phyloP scores from a whole-genome alignment of 2,113 vertebrate genomes.

The Gyps fulvus region DNA sequence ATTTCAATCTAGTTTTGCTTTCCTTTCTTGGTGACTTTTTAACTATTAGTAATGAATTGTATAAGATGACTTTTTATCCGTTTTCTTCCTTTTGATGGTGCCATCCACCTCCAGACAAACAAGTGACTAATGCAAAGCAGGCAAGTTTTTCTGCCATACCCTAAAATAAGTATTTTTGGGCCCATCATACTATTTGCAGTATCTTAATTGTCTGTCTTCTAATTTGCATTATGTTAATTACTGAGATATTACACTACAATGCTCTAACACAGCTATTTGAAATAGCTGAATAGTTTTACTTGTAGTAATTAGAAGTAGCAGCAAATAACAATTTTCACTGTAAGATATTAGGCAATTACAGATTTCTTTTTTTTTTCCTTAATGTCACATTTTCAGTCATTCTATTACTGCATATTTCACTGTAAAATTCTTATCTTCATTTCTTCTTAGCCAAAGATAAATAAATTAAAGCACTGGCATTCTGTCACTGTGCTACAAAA shows the following conservation, averaged over 20 bases:
- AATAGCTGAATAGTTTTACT: conserved; percentile 23
- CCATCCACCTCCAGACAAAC: neutral
- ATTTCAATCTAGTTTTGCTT: neutral
- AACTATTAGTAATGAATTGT: neutral
- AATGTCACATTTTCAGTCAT: neutral
- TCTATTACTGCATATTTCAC: neutral
- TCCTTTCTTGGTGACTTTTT: neutral
- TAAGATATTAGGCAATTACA: neutral
- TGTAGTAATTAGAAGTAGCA: conserved; percentile 12
- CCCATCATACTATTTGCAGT: neutral
- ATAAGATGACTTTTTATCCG: neutral
- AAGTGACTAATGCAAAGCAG: neutral
- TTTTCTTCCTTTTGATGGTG: neutral
- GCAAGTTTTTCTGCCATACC: neutral
- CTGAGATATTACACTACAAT: neutral
- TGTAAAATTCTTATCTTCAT: neutral
- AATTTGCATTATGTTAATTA: conserved; percentile 23
- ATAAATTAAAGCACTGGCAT: neutral
- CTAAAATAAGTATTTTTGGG: neutral
- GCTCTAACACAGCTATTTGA: neutral
- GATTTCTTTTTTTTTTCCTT: neutral
- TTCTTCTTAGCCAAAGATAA: neutral
- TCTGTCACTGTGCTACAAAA: neutral
- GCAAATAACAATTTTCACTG: conserved; percentile 14
- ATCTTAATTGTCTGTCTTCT: neutral